A percentile compares a stretch with the other conserved stretches of the same genome.
Evolutionary conservation across 1,140 invertebrate genomes (phyloP).

Genomic region (Caenorhabditis briggsae): DNA sequence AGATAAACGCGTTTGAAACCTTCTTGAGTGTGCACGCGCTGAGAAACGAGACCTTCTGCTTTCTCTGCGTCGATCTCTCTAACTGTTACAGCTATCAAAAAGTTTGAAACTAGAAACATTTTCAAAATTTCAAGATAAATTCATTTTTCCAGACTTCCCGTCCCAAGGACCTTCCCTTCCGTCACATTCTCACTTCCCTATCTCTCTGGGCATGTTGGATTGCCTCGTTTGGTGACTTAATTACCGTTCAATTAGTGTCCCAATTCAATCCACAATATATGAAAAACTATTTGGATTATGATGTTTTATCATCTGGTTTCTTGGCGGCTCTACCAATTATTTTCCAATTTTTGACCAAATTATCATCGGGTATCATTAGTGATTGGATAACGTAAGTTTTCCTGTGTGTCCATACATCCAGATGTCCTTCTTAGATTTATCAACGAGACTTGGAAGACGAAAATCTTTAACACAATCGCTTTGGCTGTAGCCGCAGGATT

Average conservation of each 20-base stretch:
- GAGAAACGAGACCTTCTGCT: too few relatives aligned
- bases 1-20: too few relatives aligned
- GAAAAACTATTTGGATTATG: conserved; percentile 51
- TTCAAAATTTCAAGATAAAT: neutral
- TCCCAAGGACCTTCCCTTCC: conserved; percentile 39
- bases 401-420: neutral
- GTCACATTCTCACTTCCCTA: conserved; percentile 17
- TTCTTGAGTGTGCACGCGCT: too few relatives aligned
- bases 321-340: conserved; percentile 20
- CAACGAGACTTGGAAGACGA: neutral
- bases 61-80: too few relatives aligned
- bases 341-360: conserved; percentile 32
- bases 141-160: conserved; percentile 7
- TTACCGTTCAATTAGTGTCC: conserved; percentile 37
- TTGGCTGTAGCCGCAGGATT: conserved; percentile 15
- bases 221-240: conserved; percentile 24
- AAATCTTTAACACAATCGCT: conserved; percentile 22
- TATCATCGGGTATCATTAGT: conserved; percentile 31
- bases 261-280: conserved; percentile 49
- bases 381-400: conserved; percentile 19
- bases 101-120: too few relatives aligned
- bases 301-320: conserved; percentile 17
- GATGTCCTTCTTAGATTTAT: neutral
- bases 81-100: too few relatives aligned
- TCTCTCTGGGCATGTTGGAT: conserved; percentile 36